A percentile compares a stretch with the other conserved stretches of the same genome.
phyloP scores from a whole-genome alignment of 2,797 vertebrate species.

The Poeciliopsis turneri region DNA sequence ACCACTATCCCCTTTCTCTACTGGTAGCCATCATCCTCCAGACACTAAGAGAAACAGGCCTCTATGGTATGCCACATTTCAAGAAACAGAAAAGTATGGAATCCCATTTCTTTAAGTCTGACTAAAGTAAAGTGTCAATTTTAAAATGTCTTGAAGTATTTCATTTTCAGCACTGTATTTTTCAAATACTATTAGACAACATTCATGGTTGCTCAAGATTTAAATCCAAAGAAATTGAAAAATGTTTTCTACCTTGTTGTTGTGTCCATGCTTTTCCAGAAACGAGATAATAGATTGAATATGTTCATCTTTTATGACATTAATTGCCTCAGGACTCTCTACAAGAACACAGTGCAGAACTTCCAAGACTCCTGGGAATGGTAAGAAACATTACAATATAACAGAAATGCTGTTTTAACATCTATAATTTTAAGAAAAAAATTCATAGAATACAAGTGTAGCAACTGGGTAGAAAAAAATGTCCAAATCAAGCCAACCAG shows the following conservation, averaged over 20 bases:
- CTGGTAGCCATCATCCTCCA: background rate
- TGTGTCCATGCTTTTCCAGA: constrained; percentile 92
- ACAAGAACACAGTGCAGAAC: constrained; percentile 93
- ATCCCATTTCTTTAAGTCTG: background rate
- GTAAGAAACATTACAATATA: background rate
- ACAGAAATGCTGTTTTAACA: background rate
- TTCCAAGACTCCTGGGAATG: constrained; percentile 87
- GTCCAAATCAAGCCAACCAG: constrained; percentile 79
- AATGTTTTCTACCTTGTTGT: constrained; percentile 85
- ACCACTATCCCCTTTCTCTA: background rate
- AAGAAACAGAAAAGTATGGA: background rate
- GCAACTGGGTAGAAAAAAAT: background rate
- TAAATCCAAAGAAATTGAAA: background rate
- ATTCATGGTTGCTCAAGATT: background rate
- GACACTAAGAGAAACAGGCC: background rate
- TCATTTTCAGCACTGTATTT: background rate
- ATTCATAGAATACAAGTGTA: background rate
- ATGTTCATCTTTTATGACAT: constrained; percentile 92
- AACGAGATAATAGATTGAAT: constrained; percentile 93
- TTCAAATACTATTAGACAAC: background rate
- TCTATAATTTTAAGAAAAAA: background rate
- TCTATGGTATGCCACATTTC: background rate
- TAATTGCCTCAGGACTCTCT: constrained; percentile 94
- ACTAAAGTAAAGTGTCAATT: background rate
- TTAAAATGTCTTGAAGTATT: background rate